Evolutionary conservation across 2,888 invertebrate species (phyloP), one percentile per base, ranked within the genome.

Genomic region (Omphaloscelis lunosa): DNA sequence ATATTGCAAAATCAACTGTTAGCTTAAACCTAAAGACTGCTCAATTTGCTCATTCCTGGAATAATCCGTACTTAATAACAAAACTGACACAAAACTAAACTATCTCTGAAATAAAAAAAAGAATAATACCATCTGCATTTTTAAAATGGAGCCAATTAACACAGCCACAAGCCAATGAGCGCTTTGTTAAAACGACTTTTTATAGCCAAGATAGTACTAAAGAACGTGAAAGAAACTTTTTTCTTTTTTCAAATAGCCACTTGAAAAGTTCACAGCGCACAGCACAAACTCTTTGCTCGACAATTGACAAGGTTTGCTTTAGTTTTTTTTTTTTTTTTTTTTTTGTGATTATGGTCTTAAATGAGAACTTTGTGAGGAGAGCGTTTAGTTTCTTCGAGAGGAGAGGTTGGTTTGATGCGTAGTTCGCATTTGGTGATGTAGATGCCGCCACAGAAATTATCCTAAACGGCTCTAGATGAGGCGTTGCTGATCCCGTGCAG

Each of bases 161-260:
- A 82, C 75, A 53, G 77, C 82, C 87, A 76, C 85, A 77, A 79
- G 89, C 83, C 87, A 89, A 88, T 88, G 85, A 89, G 75, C 69
- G 87, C 85, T 87, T 82, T 83, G 85, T 82, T 72, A 66, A 84
- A 84, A 79, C 79, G 72, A 77, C 74, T 76, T 85, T 84, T 85
- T 85, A 82, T 71, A 79, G 70, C 71, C 53, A 80, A 88, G 87
- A 84, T 73, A 82, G 79, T 51, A 69, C 69, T 72, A 70, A 87
- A 80, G 82, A 87, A 76, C 71, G 68, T 56, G 12, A 82, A 78
- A 82, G 67, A 75, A 79, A 83, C 77, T 75, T 34, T 29, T 27
- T 80, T 76, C 75, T 74, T 82, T 83, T 87, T 85, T 75, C 68
- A 86, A 80, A 72, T 83, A 73, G 75, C 86, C 77, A 84, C 86